Conservation (phyloP, 2,888 invertebrate genomes). For the Lomographa bimaculata region DNA sequence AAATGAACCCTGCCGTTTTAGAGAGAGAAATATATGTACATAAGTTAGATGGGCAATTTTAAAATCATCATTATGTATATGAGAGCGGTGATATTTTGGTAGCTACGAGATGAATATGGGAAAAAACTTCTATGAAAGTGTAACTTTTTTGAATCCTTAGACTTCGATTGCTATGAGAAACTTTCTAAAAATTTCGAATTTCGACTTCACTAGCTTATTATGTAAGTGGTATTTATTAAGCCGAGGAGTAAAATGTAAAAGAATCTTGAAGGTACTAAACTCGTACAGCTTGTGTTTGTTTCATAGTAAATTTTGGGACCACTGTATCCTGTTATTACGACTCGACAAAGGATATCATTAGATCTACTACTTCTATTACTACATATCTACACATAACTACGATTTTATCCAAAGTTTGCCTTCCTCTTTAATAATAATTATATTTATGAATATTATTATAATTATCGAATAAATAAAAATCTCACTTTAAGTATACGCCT, state of each 20-base stretch:
- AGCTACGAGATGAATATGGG: conserved; percentile 57
- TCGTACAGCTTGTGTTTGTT: conserved; percentile 64
- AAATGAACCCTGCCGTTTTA: conserved; percentile 61
- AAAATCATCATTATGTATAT: conserved; percentile 63
- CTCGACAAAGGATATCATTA: conserved; percentile 45
- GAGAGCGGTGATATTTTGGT: conserved; percentile 75
- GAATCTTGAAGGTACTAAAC: conserved; percentile 40
- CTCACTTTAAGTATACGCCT: conserved; percentile 44
- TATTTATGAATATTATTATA: conserved; percentile 24
- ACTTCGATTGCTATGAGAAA: conserved; percentile 48
- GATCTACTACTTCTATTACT: conserved; percentile 36
- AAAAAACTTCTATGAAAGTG: conserved; percentile 44
- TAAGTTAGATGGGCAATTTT: conserved; percentile 55
- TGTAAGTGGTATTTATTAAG: conserved; percentile 60
- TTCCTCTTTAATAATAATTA: conserved; percentile 25
- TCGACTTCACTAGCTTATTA: conserved; percentile 62
- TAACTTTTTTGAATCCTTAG: conserved; percentile 56
- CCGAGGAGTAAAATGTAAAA: conserved; percentile 44
- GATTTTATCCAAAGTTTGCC: conserved; percentile 35
- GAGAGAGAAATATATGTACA: conserved; percentile 67
- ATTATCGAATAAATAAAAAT: conserved; percentile 29
- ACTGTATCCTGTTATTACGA: conserved; percentile 61
- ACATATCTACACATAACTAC: conserved; percentile 1
- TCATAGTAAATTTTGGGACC: conserved; percentile 82
- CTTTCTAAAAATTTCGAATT: conserved; percentile 37